Evolutionary conservation across 2,113 vertebrate species (phyloP).

Genomic region (Climacteris rufus): DNA sequence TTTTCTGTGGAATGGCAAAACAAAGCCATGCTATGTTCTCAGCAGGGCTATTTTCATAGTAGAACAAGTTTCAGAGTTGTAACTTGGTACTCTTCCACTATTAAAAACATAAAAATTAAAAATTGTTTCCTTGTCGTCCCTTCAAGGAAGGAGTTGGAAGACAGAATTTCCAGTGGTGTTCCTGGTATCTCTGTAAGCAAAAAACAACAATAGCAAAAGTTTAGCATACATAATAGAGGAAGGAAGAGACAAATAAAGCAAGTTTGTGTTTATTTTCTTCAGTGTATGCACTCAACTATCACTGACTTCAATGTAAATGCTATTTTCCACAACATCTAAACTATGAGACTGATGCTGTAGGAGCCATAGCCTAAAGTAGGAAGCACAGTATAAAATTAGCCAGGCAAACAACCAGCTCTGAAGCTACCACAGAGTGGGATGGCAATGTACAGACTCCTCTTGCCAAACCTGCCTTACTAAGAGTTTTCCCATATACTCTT

Average conservation of each 20-base stretch:
- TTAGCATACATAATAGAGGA: background rate
- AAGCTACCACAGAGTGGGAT: background rate
- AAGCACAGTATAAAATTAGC: background rate
- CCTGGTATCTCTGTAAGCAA: background rate
- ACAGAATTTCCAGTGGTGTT: background rate
- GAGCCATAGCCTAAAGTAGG: background rate
- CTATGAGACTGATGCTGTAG: background rate
- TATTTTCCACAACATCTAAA: background rate
- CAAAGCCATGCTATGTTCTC: constrained; percentile 65
- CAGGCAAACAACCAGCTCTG: background rate
- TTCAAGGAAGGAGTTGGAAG: constrained; percentile 1
- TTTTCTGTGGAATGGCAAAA: constrained; percentile 16
- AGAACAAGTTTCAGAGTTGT: constrained; percentile 50
- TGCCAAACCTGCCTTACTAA: background rate
- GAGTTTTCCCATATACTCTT: background rate
- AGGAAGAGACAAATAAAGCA: constrained; percentile 2
- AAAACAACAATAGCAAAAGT: background rate
- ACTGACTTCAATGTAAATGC: background rate
- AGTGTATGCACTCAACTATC: background rate
- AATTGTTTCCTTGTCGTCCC: background rate
- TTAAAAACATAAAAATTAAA: constrained; percentile 40
- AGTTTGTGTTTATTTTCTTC: constrained; percentile 15
- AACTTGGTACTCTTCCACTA: constrained; percentile 11
- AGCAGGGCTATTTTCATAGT: constrained; percentile 46
- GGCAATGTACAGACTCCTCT: background rate